phyloP scores from a whole-genome alignment of 2,888 invertebrate species.

The Folsomia manolachei region DNA sequence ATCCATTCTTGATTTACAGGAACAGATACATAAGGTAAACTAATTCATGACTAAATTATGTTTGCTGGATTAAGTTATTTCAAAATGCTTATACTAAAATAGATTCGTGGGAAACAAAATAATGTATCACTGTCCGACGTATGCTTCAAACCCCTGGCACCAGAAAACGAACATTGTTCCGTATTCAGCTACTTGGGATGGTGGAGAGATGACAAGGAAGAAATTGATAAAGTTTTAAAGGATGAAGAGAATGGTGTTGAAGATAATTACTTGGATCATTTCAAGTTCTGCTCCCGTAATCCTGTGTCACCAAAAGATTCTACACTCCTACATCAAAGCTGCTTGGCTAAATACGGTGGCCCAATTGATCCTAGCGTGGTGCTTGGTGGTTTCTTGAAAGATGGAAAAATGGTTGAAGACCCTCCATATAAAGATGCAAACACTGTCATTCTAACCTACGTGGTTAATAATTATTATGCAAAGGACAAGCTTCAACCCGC shows the following conservation, averaged over 20 bases:
- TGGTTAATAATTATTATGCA: constrained; percentile 42
- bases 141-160: constrained; percentile 85
- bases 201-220: constrained; percentile 69
- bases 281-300: constrained; percentile 65
- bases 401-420: constrained; percentile 32
- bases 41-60: not conserved
- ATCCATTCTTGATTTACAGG: constrained; percentile 70
- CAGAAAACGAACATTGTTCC: constrained; percentile 70
- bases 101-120: constrained; percentile 18
- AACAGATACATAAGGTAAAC: not conserved
- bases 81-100: not conserved
- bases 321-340: constrained; percentile 55
- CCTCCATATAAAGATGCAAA: constrained; percentile 41
- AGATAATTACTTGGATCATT: constrained; percentile 69
- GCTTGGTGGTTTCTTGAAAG: constrained; percentile 76
- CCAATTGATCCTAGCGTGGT: constrained; percentile 88
- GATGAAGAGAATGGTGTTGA: constrained; percentile 17
- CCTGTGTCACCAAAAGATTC: constrained; percentile 53
- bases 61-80: too few relatives aligned
- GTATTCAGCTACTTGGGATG: constrained; percentile 91
- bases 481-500: constrained; percentile 28
- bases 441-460: constrained; percentile 39
- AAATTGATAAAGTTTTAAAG: constrained; percentile 55
- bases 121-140: constrained; percentile 67
- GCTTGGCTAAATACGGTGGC: constrained; percentile 84